Evolutionary conservation across 30 jellyfish, hydroid and myxozoan genomes (phyloP), one percentile per base, ranked within the genome.

Genomic region (Hydra vulgaris): DNA sequence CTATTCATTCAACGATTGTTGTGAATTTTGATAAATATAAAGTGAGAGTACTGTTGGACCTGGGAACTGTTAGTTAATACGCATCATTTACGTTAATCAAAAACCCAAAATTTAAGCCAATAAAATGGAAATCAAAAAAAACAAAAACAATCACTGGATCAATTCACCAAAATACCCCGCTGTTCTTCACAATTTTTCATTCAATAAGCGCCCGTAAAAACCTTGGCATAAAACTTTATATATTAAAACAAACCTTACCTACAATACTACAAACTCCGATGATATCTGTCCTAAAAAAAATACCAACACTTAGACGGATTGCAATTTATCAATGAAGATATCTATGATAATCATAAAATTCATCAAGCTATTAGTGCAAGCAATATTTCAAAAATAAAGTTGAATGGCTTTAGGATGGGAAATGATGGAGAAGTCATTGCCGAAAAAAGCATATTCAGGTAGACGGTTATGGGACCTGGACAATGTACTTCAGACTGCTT

Each of bases 21-120:
- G 78, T 25, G 15, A 12, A 17, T 8, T 23, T 21, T 21, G 67
- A 74, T 67, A 20, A 20, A 21, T 82, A 70, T 81, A 82, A 52
- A 19, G 74, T 25, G 67, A 67, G 95, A 54, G 89, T 85, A 55
- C 53, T 82, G 22, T 72, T 82, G 25, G 96, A 82, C 75, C 27
- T 95, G 7, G 96, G 95, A 21, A 95, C 96, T 8, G 87, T 95
- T 8, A 79, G 92, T 85, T 88, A 82, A 18, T 83, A 40, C 82
- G 82, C 74, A 27, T 87, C 95, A 24, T 27, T 72, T 52, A 77
- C 80, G 85, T 72, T 17, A 25, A 72, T 68, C 71, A 53, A 25
- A 23, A 77, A 25, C 55, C 89, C 84, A 23, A 55, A 53, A 12
- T 25, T 1, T 7, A 82, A 74, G n/a, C n/a, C n/a, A n/a, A n/a